A percentile compares a stretch with the other conserved stretches of the same genome.
Conservation (phyloP, 2,888 invertebrate genomes). For the Palloptera scutellata region DNA sequence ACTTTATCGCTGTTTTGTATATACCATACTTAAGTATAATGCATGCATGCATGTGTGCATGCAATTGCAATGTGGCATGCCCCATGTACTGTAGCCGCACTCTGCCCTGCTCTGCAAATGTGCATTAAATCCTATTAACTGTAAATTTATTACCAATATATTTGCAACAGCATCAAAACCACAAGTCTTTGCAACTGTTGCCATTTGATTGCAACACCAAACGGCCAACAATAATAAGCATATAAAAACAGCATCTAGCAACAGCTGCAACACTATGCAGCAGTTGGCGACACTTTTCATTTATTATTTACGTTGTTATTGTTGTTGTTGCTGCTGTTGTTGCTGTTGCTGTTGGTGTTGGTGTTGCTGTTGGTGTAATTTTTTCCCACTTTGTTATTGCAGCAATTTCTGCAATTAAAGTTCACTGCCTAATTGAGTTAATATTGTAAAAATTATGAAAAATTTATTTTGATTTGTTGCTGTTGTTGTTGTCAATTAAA, state of each 20-base stretch:
- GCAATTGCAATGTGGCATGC: background rate
- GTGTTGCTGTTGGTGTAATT: background rate
- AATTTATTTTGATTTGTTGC: slow-evolving; percentile 28
- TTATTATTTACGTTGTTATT: slow-evolving; percentile 22
- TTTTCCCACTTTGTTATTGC: too few species aligned
- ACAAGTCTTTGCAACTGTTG: background rate
- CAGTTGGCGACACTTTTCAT: slow-evolving; percentile 22
- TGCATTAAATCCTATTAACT: slow-evolving; percentile 43
- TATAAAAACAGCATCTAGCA: background rate
- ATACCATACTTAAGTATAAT: too few species aligned
- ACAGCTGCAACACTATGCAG: slow-evolving; percentile 15
- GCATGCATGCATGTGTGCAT: background rate
- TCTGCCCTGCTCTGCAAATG: slow-evolving; percentile 6
- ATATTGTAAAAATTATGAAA: slow-evolving; percentile 24
- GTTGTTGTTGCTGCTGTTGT: slow-evolving; percentile 11
- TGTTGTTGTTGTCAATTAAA: slow-evolving; percentile 1
- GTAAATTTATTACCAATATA: slow-evolving; percentile 36
- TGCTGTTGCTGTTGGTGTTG: background rate
- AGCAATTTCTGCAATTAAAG: background rate
- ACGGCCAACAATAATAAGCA: too few species aligned
- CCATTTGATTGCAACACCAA: slow-evolving; percentile 9
- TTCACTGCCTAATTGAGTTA: slow-evolving; percentile 33
- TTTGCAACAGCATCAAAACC: slow-evolving; percentile 10
- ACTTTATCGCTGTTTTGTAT: slow-evolving; percentile 6
- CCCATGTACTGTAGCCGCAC: background rate